phyloP scores from a whole-genome alignment of 37 sponge, comb jelly and placozoan genomes.

The Ianthella basta region DNA sequence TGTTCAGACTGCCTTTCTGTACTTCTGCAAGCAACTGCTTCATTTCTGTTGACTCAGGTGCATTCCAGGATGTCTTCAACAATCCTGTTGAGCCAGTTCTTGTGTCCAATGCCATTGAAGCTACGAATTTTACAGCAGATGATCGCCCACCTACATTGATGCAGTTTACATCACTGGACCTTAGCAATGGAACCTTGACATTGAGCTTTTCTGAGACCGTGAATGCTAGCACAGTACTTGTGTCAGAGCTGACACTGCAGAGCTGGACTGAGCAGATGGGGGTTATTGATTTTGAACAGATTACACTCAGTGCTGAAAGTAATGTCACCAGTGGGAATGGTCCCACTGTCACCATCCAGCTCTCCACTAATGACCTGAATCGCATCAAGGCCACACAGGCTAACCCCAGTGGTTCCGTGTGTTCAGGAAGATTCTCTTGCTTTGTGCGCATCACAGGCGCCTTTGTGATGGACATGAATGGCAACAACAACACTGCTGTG shows the following conservation, averaged over 20 bases:
- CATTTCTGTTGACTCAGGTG: conserved; percentile 22
- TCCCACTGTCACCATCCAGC: conserved; percentile 44
- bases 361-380: conserved; percentile 78
- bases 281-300: conserved; percentile 32
- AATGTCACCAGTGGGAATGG: conserved; percentile 41
- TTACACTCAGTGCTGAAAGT: conserved; percentile 49
- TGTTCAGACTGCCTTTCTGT: conserved; percentile 62
- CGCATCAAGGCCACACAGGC: conserved; percentile 65
- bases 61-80: conserved; percentile 57
- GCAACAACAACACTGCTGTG: conserved; percentile 39
- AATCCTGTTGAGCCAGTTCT: conserved; percentile 49
- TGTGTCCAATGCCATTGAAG: conserved; percentile 44
- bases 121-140: conserved; percentile 45
- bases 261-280: conserved; percentile 20
- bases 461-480: conserved; percentile 67
- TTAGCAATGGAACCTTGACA: conserved; percentile 60
- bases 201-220: conserved; percentile 84
- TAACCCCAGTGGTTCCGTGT: conserved; percentile 32
- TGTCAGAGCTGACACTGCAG: conserved; percentile 58
- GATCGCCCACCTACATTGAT: conserved; percentile 35
- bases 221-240: conserved; percentile 63
- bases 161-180: conserved; percentile 50
- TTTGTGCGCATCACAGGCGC: conserved; percentile 45
- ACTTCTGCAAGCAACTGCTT: conserved; percentile 59
- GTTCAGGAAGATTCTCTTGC: conserved; percentile 56